phyloP scores from a whole-genome alignment of 1,140 invertebrate genomes.

The Panonychus citri region DNA sequence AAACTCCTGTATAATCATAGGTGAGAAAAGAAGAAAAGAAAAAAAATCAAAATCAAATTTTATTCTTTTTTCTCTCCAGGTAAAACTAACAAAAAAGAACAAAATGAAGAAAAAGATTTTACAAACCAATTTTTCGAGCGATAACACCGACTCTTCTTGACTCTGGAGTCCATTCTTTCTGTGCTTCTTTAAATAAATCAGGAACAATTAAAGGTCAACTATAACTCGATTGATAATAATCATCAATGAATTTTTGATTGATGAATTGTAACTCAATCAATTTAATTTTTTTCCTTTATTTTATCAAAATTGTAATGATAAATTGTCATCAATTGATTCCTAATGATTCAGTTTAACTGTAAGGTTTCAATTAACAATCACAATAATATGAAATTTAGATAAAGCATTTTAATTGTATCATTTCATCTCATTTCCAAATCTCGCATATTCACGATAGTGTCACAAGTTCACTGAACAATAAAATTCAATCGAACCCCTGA shows the following conservation, averaged over 20 bases:
- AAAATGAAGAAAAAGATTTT: neutral
- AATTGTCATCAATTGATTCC: too few relatives aligned
- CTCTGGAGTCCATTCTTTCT: conserved; percentile 34
- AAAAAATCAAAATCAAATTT: too few relatives aligned
- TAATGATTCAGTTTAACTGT: too few relatives aligned
- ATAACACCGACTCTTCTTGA: conserved; percentile 56
- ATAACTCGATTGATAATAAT: conserved; percentile 43
- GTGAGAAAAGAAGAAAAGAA: neutral
- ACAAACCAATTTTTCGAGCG: conserved; percentile 73
- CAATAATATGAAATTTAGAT: neutral
- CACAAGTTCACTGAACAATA: too few relatives aligned
- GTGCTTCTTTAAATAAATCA: conserved; percentile 29
- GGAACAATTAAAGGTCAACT: conserved; percentile 24
- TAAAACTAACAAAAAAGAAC: too few relatives aligned
- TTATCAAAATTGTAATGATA: neutral
- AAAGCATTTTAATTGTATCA: neutral
- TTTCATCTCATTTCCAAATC: too few relatives aligned
- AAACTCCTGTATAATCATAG: conserved; percentile 19
- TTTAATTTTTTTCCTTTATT: neutral
- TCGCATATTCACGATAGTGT: too few relatives aligned
- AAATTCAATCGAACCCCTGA: too few relatives aligned
- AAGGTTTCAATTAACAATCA: too few relatives aligned
- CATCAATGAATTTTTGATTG: conserved; percentile 56
- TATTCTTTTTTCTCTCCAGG: too few relatives aligned
- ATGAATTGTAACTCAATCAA: too few relatives aligned